phyloP scores from a whole-genome alignment of 2,113 vertebrate genomes.

The Eidolon helvum region DNA sequence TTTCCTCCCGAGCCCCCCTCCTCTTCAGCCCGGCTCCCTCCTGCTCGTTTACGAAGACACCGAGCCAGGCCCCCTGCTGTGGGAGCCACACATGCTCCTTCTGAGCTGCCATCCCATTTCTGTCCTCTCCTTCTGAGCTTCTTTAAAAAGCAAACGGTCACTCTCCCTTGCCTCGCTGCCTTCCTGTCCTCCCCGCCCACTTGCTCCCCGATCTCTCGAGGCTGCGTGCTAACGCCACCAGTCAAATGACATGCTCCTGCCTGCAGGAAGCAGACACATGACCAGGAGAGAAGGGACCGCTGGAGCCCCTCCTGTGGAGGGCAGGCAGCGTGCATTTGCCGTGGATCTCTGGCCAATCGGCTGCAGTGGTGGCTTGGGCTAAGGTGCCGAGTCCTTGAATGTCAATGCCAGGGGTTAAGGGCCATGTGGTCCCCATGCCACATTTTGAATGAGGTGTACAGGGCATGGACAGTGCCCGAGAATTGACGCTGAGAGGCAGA shows the following conservation, averaged over 20 bases:
- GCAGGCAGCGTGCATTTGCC: fast-evolving
- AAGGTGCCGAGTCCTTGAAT: background rate
- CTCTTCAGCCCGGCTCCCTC: no score
- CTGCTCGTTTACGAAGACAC: background rate
- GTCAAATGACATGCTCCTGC: background rate
- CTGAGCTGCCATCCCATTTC: background rate
- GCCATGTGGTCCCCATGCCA: background rate
- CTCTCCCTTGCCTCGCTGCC: fast-evolving
- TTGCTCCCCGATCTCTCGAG: background rate
- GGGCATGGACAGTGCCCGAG: no score
- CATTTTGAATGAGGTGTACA: background rate
- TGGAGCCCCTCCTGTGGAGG: fast-evolving
- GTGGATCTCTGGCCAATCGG: fast-evolving
- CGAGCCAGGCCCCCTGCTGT: fast-evolving
- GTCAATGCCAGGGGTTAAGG: no score
- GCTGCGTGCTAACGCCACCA: background rate
- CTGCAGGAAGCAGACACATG: no score
- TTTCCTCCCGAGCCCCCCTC: background rate
- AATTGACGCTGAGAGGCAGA: fast-evolving
- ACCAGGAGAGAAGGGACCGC: fast-evolving
- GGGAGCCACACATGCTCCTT: no score
- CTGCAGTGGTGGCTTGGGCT: no score
- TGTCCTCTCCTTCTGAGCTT: no score
- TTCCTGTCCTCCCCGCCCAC: background rate
- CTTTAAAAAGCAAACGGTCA: background rate